Percentiles rank a stretch among this genome's conserved stretches.
Evolutionary conservation across 1,140 invertebrate genomes (phyloP).

Genomic region (Pogonomyrmex barbatus): DNA sequence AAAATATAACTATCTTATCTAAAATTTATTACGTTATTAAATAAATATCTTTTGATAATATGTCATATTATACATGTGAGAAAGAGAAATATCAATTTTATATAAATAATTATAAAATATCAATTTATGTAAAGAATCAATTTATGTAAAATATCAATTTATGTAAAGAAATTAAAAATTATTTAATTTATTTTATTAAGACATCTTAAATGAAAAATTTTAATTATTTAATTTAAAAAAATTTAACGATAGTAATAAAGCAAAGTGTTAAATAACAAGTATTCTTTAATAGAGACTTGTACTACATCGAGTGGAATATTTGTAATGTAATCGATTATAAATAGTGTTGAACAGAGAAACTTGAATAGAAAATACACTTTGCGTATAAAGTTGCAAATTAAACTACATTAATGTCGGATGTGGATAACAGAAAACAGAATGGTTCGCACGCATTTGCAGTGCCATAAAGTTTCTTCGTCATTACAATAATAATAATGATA

Average conservation of each 20-base stretch:
- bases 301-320: neutral
- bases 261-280: neutral
- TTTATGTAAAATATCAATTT: neutral
- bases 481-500: constrained; percentile 60
- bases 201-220: neutral
- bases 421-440: constrained; percentile 41
- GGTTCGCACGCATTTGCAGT: constrained; percentile 21
- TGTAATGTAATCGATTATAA: neutral
- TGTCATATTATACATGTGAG: neutral
- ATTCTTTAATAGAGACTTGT: neutral
- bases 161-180: neutral
- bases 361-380: constrained; percentile 23
- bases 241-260: neutral
- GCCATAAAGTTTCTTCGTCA: constrained; percentile 69
- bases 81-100: neutral
- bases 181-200: neutral
- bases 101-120: neutral
- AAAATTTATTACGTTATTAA: neutral
- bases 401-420: constrained; percentile 37
- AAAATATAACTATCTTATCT: neutral
- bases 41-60: neutral
- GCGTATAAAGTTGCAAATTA: constrained; percentile 44
- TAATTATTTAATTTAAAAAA: neutral
- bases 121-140: neutral
- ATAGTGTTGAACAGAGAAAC: neutral